Evolutionary conservation across 1,140 invertebrate genomes (phyloP).

Genomic region (Globodera ellingtonae): DNA sequence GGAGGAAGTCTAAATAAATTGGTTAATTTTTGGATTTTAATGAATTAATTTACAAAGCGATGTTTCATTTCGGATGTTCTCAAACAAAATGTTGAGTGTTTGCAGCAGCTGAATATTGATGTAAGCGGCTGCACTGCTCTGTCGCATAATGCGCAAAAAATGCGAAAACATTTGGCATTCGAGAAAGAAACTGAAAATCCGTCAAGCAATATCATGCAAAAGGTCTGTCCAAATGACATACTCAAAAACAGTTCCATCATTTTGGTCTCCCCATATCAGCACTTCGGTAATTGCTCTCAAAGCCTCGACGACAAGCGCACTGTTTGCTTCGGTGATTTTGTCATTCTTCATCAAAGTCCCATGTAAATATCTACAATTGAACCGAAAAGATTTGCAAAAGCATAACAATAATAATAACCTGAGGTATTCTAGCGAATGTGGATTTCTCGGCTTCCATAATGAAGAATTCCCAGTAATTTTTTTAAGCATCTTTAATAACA

Average conservation of each 20-base stretch:
- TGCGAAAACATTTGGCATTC: conserved; percentile 99
- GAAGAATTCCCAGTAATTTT: conserved; percentile 16
- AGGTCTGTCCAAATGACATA: conserved; percentile 70
- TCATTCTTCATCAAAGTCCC: conserved; percentile 94
- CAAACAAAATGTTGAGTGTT: conserved; percentile 97
- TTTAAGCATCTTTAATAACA: conserved; percentile 27
- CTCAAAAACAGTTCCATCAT: conserved; percentile 99
- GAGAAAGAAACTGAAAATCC: conserved; percentile 82
- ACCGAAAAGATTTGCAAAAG: conserved; percentile 15
- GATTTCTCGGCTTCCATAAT: conserved; percentile 64
- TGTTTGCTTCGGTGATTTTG: conserved; percentile 90
- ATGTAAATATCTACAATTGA: conserved; percentile 78
- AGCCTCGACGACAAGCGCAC: conserved; percentile 91
- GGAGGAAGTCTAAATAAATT: conserved; percentile 84
- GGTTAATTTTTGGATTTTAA: conserved; percentile 1
- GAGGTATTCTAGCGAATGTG: conserved; percentile 62
- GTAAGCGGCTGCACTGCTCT: conserved; percentile 87
- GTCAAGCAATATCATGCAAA: conserved; percentile 11
- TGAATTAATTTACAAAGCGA: conserved; percentile 78
- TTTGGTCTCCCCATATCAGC: conserved; percentile 99
- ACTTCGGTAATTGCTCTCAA: conserved; percentile 90
- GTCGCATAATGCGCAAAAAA: conserved; percentile 93
- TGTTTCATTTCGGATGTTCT: conserved; percentile 92
- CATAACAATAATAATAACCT: conserved; percentile 49
- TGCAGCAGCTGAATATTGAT: conserved; percentile 97